A percentile compares a stretch with the other conserved stretches of the same genome.
phyloP scores from a whole-genome alignment of 2,888 invertebrate species.

The Apamea sordens region DNA sequence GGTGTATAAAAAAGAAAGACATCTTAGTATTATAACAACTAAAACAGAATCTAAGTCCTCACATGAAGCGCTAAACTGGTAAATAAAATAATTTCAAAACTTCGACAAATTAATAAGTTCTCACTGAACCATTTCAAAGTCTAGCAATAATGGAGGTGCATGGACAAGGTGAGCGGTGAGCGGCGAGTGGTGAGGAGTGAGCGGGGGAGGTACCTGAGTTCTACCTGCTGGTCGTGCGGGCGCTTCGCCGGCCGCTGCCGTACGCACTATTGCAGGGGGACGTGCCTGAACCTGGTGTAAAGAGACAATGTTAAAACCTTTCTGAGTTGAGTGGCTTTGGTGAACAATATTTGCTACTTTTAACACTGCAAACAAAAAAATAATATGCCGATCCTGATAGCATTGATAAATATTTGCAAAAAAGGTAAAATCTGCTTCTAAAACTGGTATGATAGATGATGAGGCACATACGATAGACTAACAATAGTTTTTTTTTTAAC shows the following conservation, averaged over 20 bases:
- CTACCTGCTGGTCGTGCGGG: constrained; percentile 90
- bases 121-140: background rate
- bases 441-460: background rate
- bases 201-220: constrained; percentile 89
- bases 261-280: constrained; percentile 86
- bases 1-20: constrained; percentile 3
- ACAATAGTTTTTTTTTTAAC: constrained; percentile 65
- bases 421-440: background rate
- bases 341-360: background rate
- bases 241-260: constrained; percentile 87
- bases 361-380: background rate
- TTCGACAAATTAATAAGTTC: background rate
- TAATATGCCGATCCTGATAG: background rate
- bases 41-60: constrained; percentile 2
- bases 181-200: constrained; percentile 74
- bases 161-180: constrained; percentile 63
- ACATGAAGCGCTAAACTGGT: background rate
- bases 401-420: background rate
- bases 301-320: background rate
- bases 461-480: background rate
- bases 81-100: constrained; percentile 1
- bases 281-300: constrained; percentile 83
- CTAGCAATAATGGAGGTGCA: constrained; percentile 60
- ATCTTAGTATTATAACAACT: background rate
- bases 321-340: background rate